Evolutionary conservation across 2,113 vertebrate species (phyloP).

Genomic region (Myrmecophaga tridactyla): DNA sequence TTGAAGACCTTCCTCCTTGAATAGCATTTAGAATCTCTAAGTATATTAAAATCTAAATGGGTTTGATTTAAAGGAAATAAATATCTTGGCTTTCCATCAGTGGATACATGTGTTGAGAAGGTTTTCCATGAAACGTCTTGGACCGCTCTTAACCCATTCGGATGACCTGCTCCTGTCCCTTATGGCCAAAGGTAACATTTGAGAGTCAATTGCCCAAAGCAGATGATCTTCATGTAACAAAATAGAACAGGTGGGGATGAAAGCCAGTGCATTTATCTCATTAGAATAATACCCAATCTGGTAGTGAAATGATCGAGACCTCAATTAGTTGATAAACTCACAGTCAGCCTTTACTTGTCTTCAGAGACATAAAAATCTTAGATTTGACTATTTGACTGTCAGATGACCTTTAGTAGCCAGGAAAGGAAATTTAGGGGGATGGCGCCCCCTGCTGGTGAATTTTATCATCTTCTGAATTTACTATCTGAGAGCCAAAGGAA

Average conservation of each 20-base stretch:
- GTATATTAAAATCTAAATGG: not conserved
- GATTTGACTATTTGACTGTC: not conserved
- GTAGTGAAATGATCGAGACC: not conserved
- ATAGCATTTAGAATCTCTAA: not conserved
- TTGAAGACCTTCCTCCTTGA: not conserved
- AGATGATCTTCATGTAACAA: not conserved
- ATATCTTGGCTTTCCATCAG: not conserved
- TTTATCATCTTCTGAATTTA: not conserved
- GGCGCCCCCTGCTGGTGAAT: conserved; percentile 72
- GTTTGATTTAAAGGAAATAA: not conserved
- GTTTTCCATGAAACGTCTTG: not conserved
- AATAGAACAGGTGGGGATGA: not conserved
- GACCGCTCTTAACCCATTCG: not conserved
- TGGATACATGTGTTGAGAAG: not conserved
- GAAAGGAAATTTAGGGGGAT: conserved; percentile 48
- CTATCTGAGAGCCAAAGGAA: not conserved
- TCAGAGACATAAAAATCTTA: not conserved
- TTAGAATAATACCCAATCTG: not conserved
- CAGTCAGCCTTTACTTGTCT: not conserved
- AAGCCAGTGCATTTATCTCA: not conserved
- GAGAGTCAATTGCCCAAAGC: not conserved
- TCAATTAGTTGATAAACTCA: not conserved
- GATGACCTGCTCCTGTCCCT: conserved; percentile 39
- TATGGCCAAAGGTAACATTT: conserved; percentile 10
- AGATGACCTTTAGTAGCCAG: not conserved